Percentiles rank a stretch among this genome's conserved stretches.
Evolutionary conservation across 2,888 invertebrate genomes (phyloP).

Genomic region (Drosophila paramelanica): DNA sequence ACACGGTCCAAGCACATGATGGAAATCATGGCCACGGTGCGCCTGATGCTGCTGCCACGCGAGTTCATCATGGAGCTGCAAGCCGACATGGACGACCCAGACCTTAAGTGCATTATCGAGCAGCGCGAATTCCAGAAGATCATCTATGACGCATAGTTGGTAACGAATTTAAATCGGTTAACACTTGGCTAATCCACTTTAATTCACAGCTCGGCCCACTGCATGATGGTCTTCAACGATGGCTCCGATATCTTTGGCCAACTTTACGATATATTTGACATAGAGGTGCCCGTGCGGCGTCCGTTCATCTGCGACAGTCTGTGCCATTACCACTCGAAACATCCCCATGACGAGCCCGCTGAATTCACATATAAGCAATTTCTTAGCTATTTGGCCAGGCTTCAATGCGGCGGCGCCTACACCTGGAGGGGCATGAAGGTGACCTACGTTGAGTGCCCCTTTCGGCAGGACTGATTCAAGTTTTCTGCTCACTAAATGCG

Average conservation of each 20-base stretch:
- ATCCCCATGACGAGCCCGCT: conserved; percentile 1
- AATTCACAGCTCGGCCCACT: conserved; percentile 11
- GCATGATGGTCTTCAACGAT: conserved; percentile 13
- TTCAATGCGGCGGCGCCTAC: conserved; percentile 17
- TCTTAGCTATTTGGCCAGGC: conserved; percentile 33
- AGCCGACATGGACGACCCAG: not conserved
- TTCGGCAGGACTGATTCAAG: not conserved
- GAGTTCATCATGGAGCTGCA: conserved; percentile 12
- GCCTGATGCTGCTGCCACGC: conserved; percentile 20
- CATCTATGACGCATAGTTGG: conserved; percentile 14
- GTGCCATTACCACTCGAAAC: conserved; percentile 39
- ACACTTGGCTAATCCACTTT: not conserved
- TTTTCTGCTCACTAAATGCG: too few species aligned
- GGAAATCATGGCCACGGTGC: conserved; percentile 26
- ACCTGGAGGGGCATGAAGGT: conserved; percentile 16
- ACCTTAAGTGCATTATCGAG: conserved; percentile 15
- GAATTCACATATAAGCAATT: conserved; percentile 45
- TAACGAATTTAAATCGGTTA: not conserved
- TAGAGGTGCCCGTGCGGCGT: conserved; percentile 9
- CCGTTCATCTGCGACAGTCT: conserved; percentile 41
- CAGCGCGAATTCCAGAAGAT: conserved; percentile 4
- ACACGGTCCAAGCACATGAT: conserved; percentile 5
- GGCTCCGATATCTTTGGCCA: not conserved
- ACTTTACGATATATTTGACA: conserved; percentile 20
- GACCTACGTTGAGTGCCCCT: not conserved